Percentiles rank a stretch among this genome's conserved stretches.
Conservation (phyloP, 2,888 invertebrate species). For the Saturnia pavonia region DNA sequence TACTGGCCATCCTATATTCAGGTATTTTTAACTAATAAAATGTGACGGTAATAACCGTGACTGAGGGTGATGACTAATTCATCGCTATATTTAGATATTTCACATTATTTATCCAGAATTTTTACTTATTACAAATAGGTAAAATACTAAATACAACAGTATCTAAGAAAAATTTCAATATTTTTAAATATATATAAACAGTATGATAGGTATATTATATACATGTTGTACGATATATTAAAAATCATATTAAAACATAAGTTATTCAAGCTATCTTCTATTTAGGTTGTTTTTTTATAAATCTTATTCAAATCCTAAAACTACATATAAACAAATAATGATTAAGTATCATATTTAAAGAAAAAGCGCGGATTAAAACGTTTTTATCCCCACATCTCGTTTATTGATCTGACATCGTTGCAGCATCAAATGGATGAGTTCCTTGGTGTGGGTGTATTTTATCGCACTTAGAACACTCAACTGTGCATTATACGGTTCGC, state of each 20-base stretch:
- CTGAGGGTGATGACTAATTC: neutral
- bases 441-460: neutral
- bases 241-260: neutral
- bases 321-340: neutral
- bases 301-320: neutral
- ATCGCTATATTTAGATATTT: neutral
- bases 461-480: neutral
- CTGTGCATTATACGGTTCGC: neutral
- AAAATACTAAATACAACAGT: neutral
- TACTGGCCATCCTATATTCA: slow-evolving; percentile 73
- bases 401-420: slow-evolving; percentile 66
- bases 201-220: neutral
- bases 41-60: neutral
- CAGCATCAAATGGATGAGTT: slow-evolving; percentile 51
- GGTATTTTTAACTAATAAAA: slow-evolving; percentile 47
- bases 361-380: neutral
- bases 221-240: neutral
- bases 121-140: neutral
- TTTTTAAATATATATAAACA: neutral
- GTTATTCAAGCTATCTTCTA: neutral
- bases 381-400: slow-evolving; percentile 49
- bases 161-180: neutral
- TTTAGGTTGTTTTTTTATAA: neutral
- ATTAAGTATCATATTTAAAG: neutral
- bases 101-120: neutral